These are phyloP conservation scores for Rhopalosiphum maidis DNA, from an alignment of 1,140 invertebrate genomes.

Conservation along the genomic window DNA sequence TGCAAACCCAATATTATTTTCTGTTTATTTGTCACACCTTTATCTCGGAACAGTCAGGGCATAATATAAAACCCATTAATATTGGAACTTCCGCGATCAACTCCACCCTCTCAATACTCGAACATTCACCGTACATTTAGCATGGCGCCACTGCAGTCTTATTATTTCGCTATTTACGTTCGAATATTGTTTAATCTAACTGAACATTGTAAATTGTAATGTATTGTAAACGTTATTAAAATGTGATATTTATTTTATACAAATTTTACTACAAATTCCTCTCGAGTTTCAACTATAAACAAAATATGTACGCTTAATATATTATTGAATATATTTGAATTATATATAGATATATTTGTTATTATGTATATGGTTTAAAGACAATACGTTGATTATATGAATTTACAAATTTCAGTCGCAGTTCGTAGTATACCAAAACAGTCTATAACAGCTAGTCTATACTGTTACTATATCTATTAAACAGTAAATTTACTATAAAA, in stretches of 20 bases:
- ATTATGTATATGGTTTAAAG: background rate
- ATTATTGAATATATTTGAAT: too few species aligned
- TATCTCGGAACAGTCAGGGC: too few species aligned
- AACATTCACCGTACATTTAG: background rate
- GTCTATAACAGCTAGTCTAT: too few species aligned
- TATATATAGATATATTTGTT: too few species aligned
- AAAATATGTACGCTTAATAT: background rate
- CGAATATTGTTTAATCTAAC: background rate
- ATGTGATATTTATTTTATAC: background rate
- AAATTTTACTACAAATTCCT: background rate
- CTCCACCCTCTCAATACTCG: background rate
- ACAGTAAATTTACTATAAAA: too few species aligned
- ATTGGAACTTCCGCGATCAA: background rate
- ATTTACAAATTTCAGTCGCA: background rate
- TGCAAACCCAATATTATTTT: too few species aligned
- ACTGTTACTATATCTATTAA: too few species aligned
- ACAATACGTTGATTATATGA: background rate
- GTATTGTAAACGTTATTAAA: background rate
- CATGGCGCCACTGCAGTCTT: background rate
- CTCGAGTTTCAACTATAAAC: background rate
- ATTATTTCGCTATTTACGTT: background rate
- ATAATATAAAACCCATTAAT: background rate
- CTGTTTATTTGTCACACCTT: too few species aligned
- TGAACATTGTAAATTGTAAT: background rate
- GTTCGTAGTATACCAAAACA: too few species aligned